Evolutionary conservation across 2,797 vertebrate genomes (phyloP).

Genomic region (Limosa lapponica): DNA sequence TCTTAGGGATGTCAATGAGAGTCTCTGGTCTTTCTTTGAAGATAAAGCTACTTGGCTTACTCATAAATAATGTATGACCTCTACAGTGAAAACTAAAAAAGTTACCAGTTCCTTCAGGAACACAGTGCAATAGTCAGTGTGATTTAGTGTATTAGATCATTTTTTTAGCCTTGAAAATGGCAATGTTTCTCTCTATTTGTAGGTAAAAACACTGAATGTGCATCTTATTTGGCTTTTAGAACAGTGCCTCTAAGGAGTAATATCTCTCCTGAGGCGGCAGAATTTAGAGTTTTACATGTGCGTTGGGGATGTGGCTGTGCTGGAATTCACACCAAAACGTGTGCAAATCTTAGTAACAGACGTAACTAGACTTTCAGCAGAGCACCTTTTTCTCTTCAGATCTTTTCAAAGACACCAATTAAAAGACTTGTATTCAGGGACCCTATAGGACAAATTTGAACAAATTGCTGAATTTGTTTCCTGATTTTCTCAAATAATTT

Average conservation of each 20-base stretch:
- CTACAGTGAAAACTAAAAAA: not conserved
- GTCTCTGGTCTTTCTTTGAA: not conserved
- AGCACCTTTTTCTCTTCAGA: not conserved
- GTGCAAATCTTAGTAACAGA: not conserved
- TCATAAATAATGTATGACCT: slow-evolving; percentile 17
- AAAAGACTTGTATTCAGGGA: not conserved
- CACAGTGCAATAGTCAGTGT: not conserved
- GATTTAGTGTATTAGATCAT: not conserved
- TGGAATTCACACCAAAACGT: not conserved
- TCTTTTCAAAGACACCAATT: not conserved
- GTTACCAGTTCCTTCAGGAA: not conserved
- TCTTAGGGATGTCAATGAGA: not conserved
- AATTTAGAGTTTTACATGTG: not conserved
- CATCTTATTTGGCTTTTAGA: not conserved
- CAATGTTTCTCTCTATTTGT: not conserved
- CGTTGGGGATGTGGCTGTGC: not conserved
- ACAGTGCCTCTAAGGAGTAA: not conserved
- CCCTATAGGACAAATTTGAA: not conserved
- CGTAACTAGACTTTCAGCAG: not conserved
- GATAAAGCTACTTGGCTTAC: not conserved
- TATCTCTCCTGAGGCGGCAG: not conserved
- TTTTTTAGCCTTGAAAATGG: not conserved
- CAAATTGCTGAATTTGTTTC: not conserved
- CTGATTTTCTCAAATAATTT: not conserved
- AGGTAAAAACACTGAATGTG: not conserved